Evolutionary conservation across 2,888 invertebrate species (phyloP).

Genomic region (Argynnis bischoffii): DNA sequence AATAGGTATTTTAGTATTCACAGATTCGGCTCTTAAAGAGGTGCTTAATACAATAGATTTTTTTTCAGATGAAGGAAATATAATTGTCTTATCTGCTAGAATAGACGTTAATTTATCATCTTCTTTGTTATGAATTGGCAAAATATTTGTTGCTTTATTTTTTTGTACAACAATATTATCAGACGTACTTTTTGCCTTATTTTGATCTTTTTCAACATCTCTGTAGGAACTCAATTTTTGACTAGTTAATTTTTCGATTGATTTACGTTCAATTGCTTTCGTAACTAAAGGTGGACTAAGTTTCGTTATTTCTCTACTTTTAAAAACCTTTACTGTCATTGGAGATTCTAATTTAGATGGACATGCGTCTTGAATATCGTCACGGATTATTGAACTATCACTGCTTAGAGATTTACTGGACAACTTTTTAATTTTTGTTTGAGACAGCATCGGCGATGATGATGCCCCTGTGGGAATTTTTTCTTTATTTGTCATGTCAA

Average conservation of each 20-base stretch:
- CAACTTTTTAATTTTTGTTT: neutral
- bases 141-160: too few species aligned
- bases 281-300: slow-evolving; percentile 18
- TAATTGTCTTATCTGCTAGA: neutral
- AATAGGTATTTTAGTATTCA: slow-evolving; percentile 24
- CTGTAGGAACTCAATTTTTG: slow-evolving; percentile 10
- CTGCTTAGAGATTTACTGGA: neutral
- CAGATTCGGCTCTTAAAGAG: neutral
- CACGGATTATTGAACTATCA: neutral
- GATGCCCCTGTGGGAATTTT: neutral
- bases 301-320: slow-evolving; percentile 12
- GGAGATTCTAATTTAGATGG: neutral
- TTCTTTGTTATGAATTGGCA: too few species aligned
- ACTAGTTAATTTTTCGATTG: slow-evolving; percentile 11
- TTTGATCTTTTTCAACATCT: neutral
- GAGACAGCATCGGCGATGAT: neutral
- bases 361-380: neutral
- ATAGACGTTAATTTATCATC: neutral
- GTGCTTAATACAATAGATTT: slow-evolving; percentile 7
- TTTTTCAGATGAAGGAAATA: neutral
- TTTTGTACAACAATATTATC: neutral
- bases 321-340: slow-evolving; percentile 1
- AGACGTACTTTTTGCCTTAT: neutral
- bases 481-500: slow-evolving; percentile 12
- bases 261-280: slow-evolving; percentile 11